Conservation (phyloP, 2,888 invertebrate genomes). For the Dermolepida albohirtum region DNA sequence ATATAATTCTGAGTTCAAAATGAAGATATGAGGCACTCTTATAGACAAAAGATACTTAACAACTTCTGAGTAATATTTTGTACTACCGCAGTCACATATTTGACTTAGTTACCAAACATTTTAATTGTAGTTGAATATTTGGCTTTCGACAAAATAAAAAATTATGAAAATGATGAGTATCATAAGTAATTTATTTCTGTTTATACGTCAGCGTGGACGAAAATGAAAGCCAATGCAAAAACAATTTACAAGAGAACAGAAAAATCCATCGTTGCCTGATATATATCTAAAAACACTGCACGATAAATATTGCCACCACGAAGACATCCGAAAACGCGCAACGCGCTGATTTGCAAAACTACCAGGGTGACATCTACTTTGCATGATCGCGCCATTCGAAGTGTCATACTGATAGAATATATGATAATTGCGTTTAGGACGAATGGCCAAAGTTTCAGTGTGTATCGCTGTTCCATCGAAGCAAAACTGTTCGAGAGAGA, state of each 20-base stretch:
- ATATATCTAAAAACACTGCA: conserved; percentile 39
- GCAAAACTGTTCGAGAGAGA: conserved; percentile 51
- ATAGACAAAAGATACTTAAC: too few species aligned
- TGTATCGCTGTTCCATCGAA: conserved; percentile 54
- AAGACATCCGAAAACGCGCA: conserved; percentile 52
- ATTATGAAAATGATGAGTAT: too few species aligned
- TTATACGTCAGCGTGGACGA: conserved; percentile 1
- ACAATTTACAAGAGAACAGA: conserved; percentile 31
- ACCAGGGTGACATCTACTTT: conserved; percentile 58
- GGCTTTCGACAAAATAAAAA: too few species aligned
- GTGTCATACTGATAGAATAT: conserved; percentile 63
- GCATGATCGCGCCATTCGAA: conserved; percentile 63
- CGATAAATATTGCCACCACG: conserved; percentile 46
- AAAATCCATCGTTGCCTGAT: conserved; percentile 44
- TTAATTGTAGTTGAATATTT: too few species aligned
- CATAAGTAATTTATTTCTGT: too few species aligned
- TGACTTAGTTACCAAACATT: too few species aligned
- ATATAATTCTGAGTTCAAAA: too few species aligned
- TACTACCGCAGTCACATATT: too few species aligned
- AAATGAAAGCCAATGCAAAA: conserved; percentile 5
- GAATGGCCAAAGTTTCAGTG: conserved; percentile 62
- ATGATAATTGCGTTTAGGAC: conserved; percentile 63
- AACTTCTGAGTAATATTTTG: too few species aligned
- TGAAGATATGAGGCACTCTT: too few species aligned
- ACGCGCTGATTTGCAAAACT: conserved; percentile 55